A percentile compares a stretch with the other conserved stretches of the same genome.
Evolutionary conservation across 2,888 invertebrate genomes (phyloP).

Genomic region (Amblyjoppa proteus): DNA sequence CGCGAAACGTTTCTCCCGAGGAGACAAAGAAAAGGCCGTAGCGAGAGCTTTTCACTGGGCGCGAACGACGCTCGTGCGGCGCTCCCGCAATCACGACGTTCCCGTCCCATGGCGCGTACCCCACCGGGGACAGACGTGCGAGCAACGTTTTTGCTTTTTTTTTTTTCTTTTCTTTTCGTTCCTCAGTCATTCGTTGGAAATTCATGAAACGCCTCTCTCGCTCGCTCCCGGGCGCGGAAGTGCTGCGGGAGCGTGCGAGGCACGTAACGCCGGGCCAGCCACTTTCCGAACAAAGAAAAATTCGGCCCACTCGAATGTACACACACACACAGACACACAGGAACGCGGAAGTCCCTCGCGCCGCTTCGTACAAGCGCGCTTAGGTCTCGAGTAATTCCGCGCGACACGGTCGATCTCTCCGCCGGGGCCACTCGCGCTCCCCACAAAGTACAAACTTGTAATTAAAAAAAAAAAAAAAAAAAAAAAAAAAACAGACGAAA

Average conservation of each 20-base stretch:
- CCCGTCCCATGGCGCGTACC: not conserved
- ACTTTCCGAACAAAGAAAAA: constrained; percentile 49
- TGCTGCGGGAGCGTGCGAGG: constrained; percentile 33
- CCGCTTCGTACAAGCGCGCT: not conserved
- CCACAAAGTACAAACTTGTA: not conserved
- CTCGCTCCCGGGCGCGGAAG: constrained; percentile 27
- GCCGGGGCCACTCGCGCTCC: not conserved
- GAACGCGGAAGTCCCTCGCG: not conserved
- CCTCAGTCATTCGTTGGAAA: constrained; percentile 40
- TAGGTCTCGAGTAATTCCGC: not conserved
- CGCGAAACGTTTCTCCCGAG: constrained; percentile 26
- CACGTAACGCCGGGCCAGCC: constrained; percentile 21
- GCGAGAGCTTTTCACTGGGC: constrained; percentile 42
- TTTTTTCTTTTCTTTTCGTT: not conserved
- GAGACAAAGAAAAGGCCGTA: constrained; percentile 37
- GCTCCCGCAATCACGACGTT: constrained; percentile 31
- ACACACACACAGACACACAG: not conserved
- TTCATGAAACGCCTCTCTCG: constrained; percentile 54
- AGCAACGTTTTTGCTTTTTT: no score
- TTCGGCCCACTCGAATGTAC: constrained; percentile 4
- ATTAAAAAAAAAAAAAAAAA: no score
- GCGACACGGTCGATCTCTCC: not conserved
- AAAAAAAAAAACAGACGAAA: no score
- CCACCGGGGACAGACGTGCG: no score
- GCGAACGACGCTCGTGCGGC: constrained; percentile 37